Evolutionary conservation across 2,797 vertebrate species (phyloP).

Genomic region (Galago senegalensis): DNA sequence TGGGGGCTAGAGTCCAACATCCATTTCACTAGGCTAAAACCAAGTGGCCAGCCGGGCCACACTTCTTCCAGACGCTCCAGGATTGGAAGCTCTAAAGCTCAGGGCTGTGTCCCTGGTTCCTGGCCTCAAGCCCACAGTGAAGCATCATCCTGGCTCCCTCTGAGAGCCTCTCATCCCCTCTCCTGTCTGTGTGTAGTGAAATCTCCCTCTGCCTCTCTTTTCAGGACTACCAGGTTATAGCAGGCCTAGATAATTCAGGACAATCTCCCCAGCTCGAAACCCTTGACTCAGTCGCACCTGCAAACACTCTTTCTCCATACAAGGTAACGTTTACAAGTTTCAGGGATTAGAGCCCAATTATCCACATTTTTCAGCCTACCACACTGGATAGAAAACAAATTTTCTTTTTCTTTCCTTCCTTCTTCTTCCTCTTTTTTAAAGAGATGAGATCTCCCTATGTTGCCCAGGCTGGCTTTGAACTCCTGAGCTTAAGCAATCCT

Average conservation of each 20-base stretch:
- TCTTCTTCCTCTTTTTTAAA: not conserved
- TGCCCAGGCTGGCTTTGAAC: not conserved
- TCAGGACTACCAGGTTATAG: not conserved
- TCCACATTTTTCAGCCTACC: not conserved
- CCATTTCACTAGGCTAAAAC: not conserved
- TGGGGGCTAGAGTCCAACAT: not conserved
- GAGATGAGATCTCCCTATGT: not conserved
- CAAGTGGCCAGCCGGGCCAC: rapidly evolving
- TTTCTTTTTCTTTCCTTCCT: not conserved
- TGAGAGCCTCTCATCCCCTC: not conserved
- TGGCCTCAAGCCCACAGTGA: not conserved
- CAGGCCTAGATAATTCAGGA: not conserved
- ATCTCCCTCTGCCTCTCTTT: not conserved
- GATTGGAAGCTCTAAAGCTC: not conserved
- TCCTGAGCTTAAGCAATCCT: not conserved
- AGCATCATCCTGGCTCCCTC: not conserved
- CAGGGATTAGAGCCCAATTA: not conserved
- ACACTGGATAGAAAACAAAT: not conserved
- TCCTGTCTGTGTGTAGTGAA: not conserved
- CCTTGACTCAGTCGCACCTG: not conserved
- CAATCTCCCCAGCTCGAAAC: not conserved
- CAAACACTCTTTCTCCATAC: not conserved
- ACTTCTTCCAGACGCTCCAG: not conserved
- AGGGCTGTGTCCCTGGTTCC: not conserved
- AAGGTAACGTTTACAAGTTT: not conserved